Percentiles rank a stretch among this genome's conserved stretches.
These are phyloP conservation scores for Motacilla tschutschensis DNA, from an alignment of 2,113 vertebrate genomes.

Conservation along the genomic window DNA sequence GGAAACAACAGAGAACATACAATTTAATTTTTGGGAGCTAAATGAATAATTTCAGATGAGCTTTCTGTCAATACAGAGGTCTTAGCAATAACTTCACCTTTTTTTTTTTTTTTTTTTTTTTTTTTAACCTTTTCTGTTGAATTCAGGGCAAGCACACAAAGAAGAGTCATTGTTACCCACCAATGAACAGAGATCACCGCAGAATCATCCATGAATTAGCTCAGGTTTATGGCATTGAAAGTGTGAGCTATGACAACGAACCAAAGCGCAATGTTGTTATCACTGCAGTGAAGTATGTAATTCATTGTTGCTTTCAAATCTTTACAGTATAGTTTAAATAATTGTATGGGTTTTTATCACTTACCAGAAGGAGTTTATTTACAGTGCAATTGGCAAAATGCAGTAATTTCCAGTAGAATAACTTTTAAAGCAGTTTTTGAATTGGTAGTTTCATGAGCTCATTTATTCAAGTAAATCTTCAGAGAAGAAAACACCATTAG, in stretches of 20 bases:
- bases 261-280: conserved; percentile 94
- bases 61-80: not conserved
- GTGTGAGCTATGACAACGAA: conserved; percentile 95
- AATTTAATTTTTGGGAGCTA: not conserved
- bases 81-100: not conserved
- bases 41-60: not conserved
- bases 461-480: not conserved
- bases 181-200: conserved; percentile 95
- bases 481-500: not conserved
- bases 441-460: not conserved
- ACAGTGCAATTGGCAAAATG: not conserved
- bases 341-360: not conserved
- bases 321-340: not conserved
- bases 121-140: not conserved
- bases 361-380: not conserved
- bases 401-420: not conserved
- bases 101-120: not conserved
- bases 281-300: conserved; percentile 87
- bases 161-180: conserved; percentile 91
- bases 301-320: not conserved
- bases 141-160: conserved; percentile 87
- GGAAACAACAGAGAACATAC: not conserved
- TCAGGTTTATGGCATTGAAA: conserved; percentile 90
- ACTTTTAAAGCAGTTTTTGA: not conserved
- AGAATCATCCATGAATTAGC: conserved; percentile 93